A percentile compares a stretch with the other conserved stretches of the same genome.
Conservation (phyloP, 2,113 vertebrate species). For the Odocoileus virginianus region DNA sequence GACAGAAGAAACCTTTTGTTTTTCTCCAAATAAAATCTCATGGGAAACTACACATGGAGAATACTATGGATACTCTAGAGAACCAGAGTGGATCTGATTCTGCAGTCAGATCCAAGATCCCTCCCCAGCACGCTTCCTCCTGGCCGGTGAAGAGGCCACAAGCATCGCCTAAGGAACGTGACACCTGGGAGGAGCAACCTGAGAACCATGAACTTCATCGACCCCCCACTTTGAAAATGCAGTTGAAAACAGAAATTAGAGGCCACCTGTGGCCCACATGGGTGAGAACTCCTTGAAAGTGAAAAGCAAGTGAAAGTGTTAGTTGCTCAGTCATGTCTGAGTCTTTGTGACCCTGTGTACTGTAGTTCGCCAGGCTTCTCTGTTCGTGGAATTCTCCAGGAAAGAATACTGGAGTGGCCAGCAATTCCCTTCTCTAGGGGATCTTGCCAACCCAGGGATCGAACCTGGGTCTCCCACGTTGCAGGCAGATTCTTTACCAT, state of each 20-base stretch:
- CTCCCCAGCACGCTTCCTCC: background rate
- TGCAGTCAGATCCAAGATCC: background rate
- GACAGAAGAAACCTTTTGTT: background rate
- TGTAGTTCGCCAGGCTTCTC: background rate
- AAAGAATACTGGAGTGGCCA: background rate
- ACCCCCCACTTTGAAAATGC: background rate
- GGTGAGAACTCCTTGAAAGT: background rate
- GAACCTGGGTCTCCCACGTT: background rate
- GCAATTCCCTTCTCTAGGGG: background rate
- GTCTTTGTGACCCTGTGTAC: background rate
- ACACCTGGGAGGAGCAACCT: background rate
- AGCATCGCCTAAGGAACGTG: background rate
- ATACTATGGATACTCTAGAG: no score
- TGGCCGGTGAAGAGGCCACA: background rate
- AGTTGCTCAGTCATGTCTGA: background rate
- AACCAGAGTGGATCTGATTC: background rate
- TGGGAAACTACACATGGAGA: background rate
- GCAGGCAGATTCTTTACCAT: background rate
- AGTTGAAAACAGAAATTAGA: background rate
- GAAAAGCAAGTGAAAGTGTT: background rate
- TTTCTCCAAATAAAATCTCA: background rate
- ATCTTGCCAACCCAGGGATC: background rate
- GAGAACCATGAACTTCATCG: background rate
- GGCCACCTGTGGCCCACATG: accelerated
- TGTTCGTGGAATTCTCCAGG: background rate